Base-by-base conservation (phyloP, 2,113 vertebrate genomes). In the Corvus cornix region DNA sequence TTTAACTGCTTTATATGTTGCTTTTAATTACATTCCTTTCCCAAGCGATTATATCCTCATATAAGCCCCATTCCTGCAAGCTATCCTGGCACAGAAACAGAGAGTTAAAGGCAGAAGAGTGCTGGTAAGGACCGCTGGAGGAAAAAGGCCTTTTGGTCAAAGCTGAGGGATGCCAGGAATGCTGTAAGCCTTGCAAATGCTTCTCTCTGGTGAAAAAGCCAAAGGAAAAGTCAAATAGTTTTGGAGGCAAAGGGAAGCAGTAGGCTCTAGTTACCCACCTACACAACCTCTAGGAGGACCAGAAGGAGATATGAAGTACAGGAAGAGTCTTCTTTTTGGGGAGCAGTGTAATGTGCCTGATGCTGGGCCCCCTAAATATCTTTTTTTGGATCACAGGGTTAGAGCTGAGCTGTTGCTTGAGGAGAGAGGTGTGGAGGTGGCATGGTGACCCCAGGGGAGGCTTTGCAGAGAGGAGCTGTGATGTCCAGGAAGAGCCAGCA, bases 21-120 rank as follows among this genome's bases (percentile, higher is more conserved):
- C 72, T 92, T 94, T 96, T 97, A 97, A 97, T 97, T 95, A 96
- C 92, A 96, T 95, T 97, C 94, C 87, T 96, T 96, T 96, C 89
- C 95, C 93, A 96, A 94, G 91, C 5, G 19, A 97, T 97, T 96
- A 90, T 81, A 94, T 86, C 64, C 95, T 88, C 48, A 49, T 70
- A 74, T 49, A 96, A 72, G 95, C 69, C 72, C 55, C 79, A 84
- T 83, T 95, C 90, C 95, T 97, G 87, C 90, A 90, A 96, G 92
- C 90, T 90, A 80, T 94, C 68, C 92, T 96, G 96, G 95, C 95
- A 94, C 51, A 91, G 39, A 83, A 83, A 89, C 72, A 94, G 72
- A 82, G 49, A 83, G 16, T 83, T 86, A 62, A 85, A 97, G 59
- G 63, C 55, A 86, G 68, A 93, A 86, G 31, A 83, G 64, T 64